These are phyloP conservation scores for Meloidogyne hapla DNA, from an alignment of 1,140 invertebrate genomes.

Conservation along the genomic window DNA sequence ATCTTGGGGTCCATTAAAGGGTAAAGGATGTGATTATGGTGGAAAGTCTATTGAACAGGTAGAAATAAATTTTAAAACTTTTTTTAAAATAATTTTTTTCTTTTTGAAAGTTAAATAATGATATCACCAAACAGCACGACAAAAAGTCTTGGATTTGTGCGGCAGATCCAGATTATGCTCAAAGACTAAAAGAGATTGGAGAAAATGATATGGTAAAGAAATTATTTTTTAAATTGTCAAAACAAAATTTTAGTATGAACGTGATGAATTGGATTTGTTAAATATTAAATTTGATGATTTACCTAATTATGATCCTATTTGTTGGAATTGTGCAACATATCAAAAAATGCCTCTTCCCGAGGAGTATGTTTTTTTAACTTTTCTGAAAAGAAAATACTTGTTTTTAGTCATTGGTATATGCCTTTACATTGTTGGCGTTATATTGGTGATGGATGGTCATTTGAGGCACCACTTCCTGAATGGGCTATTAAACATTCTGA, in stretches of 20 bases:
- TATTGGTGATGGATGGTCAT: constrained; percentile 52
- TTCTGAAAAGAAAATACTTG: background rate
- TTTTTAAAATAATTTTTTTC: constrained; percentile 8
- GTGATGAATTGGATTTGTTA: constrained; percentile 8
- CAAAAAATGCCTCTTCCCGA: background rate
- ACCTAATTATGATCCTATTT: constrained; percentile 12
- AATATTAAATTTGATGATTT: background rate
- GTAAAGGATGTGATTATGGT: constrained; percentile 84
- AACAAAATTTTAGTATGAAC: constrained; percentile 4
- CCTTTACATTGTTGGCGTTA: constrained; percentile 57
- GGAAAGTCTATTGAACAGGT: constrained; percentile 79
- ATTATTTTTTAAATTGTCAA: background rate
- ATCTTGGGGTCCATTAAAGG: constrained; percentile 84
- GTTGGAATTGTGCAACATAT: constrained; percentile 6
- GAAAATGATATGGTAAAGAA: constrained; percentile 34
- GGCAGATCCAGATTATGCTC: constrained; percentile 48
- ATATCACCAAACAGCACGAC: constrained; percentile 24
- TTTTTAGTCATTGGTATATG: constrained; percentile 29
- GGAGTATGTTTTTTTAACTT: background rate
- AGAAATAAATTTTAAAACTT: constrained; percentile 2
- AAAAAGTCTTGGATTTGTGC: constrained; percentile 36
- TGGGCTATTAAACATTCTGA: constrained; percentile 46
- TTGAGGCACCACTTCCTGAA: constrained; percentile 49
- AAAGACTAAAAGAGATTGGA: constrained; percentile 30
- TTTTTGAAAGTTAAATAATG: constrained; percentile 29